Evolutionary conservation across 2,888 invertebrate species (phyloP), one percentile per base, ranked within the genome.

Genomic region (Chloroclysta siterata): DNA sequence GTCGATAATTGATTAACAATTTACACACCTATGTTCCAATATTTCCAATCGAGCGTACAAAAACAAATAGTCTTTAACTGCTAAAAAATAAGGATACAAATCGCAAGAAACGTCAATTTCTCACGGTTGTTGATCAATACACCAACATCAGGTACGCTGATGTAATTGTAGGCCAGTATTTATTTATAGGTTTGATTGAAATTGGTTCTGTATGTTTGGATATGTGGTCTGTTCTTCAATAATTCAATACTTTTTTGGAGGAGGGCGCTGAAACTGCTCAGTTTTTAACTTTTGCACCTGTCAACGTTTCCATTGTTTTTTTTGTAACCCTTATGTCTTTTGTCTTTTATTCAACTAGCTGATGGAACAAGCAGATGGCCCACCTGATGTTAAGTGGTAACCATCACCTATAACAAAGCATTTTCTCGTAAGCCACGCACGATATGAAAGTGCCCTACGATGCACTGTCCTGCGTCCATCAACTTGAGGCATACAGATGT

Each of bases 111-210:
- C 28, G 10, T 28, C 39, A 22, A 52, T 53, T 68, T 65, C 66
- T 65, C 69, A 69, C 66, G 69, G 22, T 44, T 5, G 7, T 46
- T 10, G 52, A 48, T 41, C 53, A 53, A 59, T 46, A 22, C 22
- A 22, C 2, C 22, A 22, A 22, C 22, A 46, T 36, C 60, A 13
- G 42, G 61, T 54, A 62, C 14, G 1, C 28, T 57, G 51, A 29
- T 53, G 59, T 59, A 47, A 58, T 50, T 57, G 41, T 44, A 58
- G 51, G 48, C 39, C 46, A 60, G 52, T 46, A 53, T 61, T 53
- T 61, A 55, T 60, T 51, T 55, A 63, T 53, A 48, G 28, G 36
- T 57, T 60, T 39, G 41, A 33, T 44, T 50, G 42, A 5, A 41
- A 15, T 39, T 51, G 64, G 64, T 66, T 64, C 59, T 42, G 62